These are phyloP conservation scores for Phaonia tiefii DNA, from an alignment of 2,888 invertebrate species.

Conservation along the genomic window DNA sequence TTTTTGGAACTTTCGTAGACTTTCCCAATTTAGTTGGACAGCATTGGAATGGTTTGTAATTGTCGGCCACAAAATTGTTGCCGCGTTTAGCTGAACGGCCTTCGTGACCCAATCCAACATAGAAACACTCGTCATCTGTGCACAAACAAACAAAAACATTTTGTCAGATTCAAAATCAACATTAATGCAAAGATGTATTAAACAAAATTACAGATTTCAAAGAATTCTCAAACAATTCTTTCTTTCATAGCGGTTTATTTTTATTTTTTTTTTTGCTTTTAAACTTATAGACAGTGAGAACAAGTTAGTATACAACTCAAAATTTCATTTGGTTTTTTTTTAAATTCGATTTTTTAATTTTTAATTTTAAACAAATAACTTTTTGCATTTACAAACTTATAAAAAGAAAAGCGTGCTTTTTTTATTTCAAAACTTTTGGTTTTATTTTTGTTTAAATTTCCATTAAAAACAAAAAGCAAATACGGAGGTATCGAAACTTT, in stretches of 20 bases:
- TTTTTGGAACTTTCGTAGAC: slow-evolving; percentile 90
- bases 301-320: slow-evolving; percentile 63
- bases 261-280: slow-evolving; percentile 43
- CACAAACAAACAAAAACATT: slow-evolving; percentile 88
- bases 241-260: slow-evolving; percentile 51
- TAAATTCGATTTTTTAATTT: slow-evolving; percentile 19
- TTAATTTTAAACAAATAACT: slow-evolving; percentile 50
- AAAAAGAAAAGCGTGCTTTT: slow-evolving; percentile 61
- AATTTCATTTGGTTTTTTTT: slow-evolving; percentile 4
- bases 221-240: slow-evolving; percentile 39
- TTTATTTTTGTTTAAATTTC: slow-evolving; percentile 19
- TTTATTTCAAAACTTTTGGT: background rate
- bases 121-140: slow-evolving; percentile 98
- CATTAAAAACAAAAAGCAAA: slow-evolving; percentile 58
- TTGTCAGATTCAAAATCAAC: slow-evolving; percentile 83
- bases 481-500: slow-evolving; percentile 17
- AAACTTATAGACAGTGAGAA: slow-evolving; percentile 61
- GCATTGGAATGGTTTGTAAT: slow-evolving; percentile 95
- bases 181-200: slow-evolving; percentile 46
- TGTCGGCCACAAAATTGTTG: slow-evolving; percentile 81
- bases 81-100: slow-evolving; percentile 79
- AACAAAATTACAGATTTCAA: slow-evolving; percentile 51
- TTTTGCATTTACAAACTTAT: slow-evolving; percentile 66
- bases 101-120: slow-evolving; percentile 95
- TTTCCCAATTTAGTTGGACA: slow-evolving; percentile 92